Base-by-base conservation (phyloP, 2,888 invertebrate species). In the Poecilobothrus nobilitatus region DNA sequence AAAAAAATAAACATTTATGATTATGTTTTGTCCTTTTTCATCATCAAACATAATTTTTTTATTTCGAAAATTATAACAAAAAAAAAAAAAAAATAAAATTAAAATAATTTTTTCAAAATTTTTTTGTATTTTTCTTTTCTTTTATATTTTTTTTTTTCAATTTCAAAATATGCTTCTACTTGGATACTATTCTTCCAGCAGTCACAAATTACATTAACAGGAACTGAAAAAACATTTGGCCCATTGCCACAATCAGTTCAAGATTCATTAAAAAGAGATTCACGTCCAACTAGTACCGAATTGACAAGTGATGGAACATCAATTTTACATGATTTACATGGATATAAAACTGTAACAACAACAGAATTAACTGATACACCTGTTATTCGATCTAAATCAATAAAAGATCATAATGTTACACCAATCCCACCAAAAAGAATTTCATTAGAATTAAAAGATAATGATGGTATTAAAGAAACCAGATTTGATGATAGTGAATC, bases 401-500 rank as follows among this genome's bases (percentile, higher is more conserved):
- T 18, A 18, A 8, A 53, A 12, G 53, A 53, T 53, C 2, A 53
- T 53, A 53, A 53, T n/a, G n/a, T n/a, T n/a, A n/a, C n/a, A 34
- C 20, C 65, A 20, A 65, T 65, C 18, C 65, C 65, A 65, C 20
- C 37, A 18, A 65, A 65, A 37, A 7, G 65, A 34, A 10, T 22
- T n/a, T 65, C 65, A 34, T 65, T 37, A 10, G 65, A 65, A 65
- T 37, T 65, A 20, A 37, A 65, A 33, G 65, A 65, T 34, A 34
- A 18, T 20, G 33, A 27, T 33, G 15, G 22, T 33, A 5, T 27
- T 4, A 4, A 27, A 8, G 64, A 64, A 33, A 10, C 15, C 15
- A 41, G 9, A 15, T 41, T 71, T 0, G 67, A 66, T 7, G 69
- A 69, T 15, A 71, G 68, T 15, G 70, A 71, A 34, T 68, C 71